Conservation (phyloP, 2,113 vertebrate genomes). For the Malurus elegans region DNA sequence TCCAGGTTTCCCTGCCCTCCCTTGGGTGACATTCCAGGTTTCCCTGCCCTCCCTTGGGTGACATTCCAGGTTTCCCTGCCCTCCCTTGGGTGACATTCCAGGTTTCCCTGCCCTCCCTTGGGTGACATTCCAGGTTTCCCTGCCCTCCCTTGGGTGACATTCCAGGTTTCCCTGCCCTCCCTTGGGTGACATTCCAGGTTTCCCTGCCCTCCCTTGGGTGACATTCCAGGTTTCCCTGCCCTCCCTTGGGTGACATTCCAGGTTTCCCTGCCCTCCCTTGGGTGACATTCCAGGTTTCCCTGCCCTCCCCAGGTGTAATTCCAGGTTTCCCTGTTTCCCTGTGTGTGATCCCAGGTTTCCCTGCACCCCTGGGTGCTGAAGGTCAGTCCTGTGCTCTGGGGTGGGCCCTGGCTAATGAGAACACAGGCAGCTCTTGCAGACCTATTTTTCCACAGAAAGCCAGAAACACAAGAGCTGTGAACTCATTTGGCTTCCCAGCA, state of each 20-base stretch:
- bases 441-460: constrained; percentile 22
- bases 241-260: neutral
- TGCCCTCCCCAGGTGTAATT: neutral
- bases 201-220: too few species aligned
- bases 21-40: too few species aligned
- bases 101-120: too few species aligned
- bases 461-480: neutral
- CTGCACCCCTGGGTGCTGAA: neutral
- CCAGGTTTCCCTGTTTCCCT: neutral
- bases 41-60: too few species aligned
- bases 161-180: too few species aligned
- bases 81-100: too few species aligned
- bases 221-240: neutral
- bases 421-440: neutral
- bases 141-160: too few species aligned
- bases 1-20: too few species aligned
- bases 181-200: too few species aligned
- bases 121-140: neutral
- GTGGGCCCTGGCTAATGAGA: neutral
- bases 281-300: neutral
- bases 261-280: neutral
- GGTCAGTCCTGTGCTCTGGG: neutral
- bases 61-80: too few species aligned
- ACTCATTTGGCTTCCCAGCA: constrained; percentile 52
- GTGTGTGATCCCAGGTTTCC: neutral